These are phyloP conservation scores for Elgaria multicarinata DNA, from an alignment of 2,113 vertebrate genomes.

Conservation along the genomic window DNA sequence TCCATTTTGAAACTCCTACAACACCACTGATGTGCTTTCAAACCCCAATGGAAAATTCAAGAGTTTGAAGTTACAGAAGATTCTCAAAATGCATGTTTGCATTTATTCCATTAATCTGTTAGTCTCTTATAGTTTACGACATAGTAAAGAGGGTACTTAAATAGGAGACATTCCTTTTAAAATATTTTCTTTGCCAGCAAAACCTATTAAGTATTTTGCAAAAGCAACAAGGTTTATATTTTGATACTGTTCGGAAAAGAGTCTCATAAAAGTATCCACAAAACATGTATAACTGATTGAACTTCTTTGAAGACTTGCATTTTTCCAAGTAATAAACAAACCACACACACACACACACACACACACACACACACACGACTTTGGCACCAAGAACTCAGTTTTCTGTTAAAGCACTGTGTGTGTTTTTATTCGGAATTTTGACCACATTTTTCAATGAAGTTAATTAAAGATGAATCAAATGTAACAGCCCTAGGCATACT, in stretches of 20 bases:
- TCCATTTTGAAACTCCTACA: not conserved
- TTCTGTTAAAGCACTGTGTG: not conserved
- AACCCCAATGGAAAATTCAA: conserved; percentile 21
- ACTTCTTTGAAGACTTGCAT: not conserved
- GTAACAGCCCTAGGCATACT: not conserved
- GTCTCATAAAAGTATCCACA: not conserved
- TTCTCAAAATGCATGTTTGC: not conserved
- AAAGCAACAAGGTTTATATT: not conserved
- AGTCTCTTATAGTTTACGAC: not conserved
- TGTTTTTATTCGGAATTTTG: not conserved
- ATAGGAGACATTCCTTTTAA: not conserved
- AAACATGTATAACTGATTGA: not conserved
- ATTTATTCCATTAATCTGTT: not conserved
- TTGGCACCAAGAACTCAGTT: not conserved
- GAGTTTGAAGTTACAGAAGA: not conserved
- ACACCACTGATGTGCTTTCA: not conserved
- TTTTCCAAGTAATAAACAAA: conserved; percentile 5
- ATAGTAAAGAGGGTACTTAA: not conserved
- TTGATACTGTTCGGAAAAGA: not conserved
- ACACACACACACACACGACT: too few species aligned
- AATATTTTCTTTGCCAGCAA: not conserved
- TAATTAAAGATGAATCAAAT: not conserved
- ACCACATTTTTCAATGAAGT: not conserved
- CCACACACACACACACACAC: not conserved
- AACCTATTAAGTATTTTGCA: not conserved